phyloP scores from a whole-genome alignment of 2,797 vertebrate genomes.

The Peromyscus attwateri region DNA sequence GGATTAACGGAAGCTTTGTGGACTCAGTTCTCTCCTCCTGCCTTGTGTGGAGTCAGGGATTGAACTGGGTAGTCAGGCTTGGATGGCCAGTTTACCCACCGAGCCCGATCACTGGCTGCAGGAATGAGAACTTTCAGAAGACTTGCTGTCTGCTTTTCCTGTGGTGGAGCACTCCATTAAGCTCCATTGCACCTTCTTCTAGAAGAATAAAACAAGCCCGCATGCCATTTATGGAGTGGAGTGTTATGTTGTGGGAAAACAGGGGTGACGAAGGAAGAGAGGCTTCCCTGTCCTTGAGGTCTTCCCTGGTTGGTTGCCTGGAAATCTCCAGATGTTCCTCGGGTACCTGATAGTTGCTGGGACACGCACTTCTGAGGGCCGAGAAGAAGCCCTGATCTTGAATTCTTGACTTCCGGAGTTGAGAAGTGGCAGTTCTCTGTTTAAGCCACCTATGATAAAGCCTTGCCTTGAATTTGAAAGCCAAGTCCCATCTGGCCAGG shows the following conservation, averaged over 20 bases:
- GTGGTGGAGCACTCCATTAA: background rate
- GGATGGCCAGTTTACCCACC: background rate
- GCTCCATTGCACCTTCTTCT: background rate
- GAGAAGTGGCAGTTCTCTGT: background rate
- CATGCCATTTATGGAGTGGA: background rate
- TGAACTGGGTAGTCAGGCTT: background rate
- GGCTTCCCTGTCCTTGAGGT: background rate
- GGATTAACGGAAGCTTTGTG: background rate
- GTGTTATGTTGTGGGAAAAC: background rate
- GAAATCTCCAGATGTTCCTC: background rate
- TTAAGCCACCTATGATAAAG: background rate
- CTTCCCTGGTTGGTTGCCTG: background rate
- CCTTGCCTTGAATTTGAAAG: background rate
- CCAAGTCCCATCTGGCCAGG: background rate
- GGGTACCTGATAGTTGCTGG: background rate
- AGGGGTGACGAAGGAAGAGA: background rate
- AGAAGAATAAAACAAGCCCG: background rate
- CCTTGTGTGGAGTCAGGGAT: background rate
- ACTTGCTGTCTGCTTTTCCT: background rate
- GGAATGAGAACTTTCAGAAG: background rate
- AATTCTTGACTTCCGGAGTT: background rate
- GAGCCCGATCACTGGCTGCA: background rate
- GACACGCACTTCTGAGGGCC: background rate
- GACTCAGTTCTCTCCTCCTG: background rate
- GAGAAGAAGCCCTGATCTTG: background rate